Evolutionary conservation across 2,797 vertebrate genomes (phyloP).

Genomic region (Trematomus bernacchii): DNA sequence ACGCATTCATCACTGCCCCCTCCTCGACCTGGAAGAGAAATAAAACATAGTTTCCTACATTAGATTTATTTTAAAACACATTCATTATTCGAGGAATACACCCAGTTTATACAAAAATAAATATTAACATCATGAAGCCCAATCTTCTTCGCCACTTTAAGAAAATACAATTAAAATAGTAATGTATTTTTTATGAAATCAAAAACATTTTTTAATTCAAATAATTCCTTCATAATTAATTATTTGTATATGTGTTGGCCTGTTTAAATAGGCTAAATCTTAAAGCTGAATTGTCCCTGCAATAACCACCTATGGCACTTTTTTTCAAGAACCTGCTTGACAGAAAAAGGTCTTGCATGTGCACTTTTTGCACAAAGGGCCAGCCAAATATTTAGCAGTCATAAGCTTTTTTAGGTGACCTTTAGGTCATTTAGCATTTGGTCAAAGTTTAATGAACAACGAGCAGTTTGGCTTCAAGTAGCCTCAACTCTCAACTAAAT

Average conservation of each 20-base stretch:
- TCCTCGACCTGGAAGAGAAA: constrained; percentile 79
- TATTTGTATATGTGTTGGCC: background rate
- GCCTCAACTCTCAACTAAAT: constrained; percentile 44
- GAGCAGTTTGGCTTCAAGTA: constrained; percentile 88
- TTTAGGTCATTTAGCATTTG: constrained; percentile 93
- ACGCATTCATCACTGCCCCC: constrained; percentile 82
- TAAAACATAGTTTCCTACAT: constrained; percentile 10
- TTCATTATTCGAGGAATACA: background rate
- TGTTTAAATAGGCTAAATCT: background rate
- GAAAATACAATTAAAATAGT: background rate
- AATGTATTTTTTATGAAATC: background rate
- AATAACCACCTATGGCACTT: constrained; percentile 1
- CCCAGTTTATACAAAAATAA: background rate
- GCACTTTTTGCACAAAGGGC: constrained; percentile 90
- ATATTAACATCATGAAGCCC: background rate
- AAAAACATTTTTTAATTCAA: background rate
- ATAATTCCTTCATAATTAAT: background rate
- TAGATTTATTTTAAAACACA: constrained; percentile 2
- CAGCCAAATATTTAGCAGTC: constrained; percentile 91
- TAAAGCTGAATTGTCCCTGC: background rate
- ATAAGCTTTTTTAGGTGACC: constrained; percentile 99
- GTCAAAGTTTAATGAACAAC: constrained; percentile 99
- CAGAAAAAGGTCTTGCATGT: constrained; percentile 78
- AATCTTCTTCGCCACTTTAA: background rate
- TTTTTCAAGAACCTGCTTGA: constrained; percentile 22